Evolutionary conservation across 1,140 invertebrate genomes (phyloP), one percentile per base, ranked within the genome.

Genomic region (Cyclina sinensis): DNA sequence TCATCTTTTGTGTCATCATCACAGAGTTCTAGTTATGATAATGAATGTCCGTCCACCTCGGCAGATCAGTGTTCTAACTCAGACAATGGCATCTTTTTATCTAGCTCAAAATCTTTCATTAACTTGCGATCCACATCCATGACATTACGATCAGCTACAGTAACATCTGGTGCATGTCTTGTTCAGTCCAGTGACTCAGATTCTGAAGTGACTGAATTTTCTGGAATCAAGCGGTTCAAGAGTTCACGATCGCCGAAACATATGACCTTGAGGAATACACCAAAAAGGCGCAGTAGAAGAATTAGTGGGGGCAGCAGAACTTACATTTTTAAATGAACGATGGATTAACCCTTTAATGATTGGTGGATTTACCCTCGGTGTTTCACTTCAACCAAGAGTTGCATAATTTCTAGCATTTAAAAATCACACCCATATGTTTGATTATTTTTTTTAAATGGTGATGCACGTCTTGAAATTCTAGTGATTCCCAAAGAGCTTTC

Each of bases 201-300:
- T 24, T 59, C 18, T 32, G 59, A 74, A 11, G 54, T 79, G 16
- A 86, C 68, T 80, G 62, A 59, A 57, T 16, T 79, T 73, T 54
- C 59, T 73, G 82, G 83, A 74, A 57, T 70, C 46, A 91, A 73
- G 84, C 80, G 88, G 18, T 80, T 73, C 16, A 68, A 59, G n/a
- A 73, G 68, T 37, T 73, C 68, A 89, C 70, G 80, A 81, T 87
- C 90, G 70, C 88, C 91, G 39, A 89, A 88, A 79, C 82, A 90
- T 51, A 92, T 92, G 91, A 92, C 91, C 27, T 86, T 92, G 30
- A 54, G 91, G 37, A 83, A 74, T 57, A 91, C 88, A 65, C 84
- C 90, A 14, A 92, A 91, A 76, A 54, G 91, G 32, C 87, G 87
- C 32, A 90, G 88, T 37, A 46, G 90, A 59, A 76, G 87, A 7